A percentile compares a stretch with the other conserved stretches of the same genome.
Evolutionary conservation across 2,888 invertebrate genomes (phyloP).

Genomic region (Gasteruption jaculator): DNA sequence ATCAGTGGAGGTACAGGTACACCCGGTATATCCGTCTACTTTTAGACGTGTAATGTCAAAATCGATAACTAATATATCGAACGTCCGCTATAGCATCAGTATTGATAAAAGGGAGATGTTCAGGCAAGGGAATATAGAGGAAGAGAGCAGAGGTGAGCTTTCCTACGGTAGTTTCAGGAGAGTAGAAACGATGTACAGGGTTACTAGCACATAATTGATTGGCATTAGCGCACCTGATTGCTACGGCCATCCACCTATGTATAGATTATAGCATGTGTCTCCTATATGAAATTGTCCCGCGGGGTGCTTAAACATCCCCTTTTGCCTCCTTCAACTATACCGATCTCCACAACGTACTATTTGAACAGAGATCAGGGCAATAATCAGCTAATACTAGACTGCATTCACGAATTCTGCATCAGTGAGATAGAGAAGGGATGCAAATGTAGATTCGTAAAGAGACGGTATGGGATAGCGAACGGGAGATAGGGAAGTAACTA

Average conservation of each 20-base stretch:
- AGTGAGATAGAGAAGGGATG: too few species aligned
- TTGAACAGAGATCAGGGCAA: conserved; percentile 28
- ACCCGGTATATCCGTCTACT: too few species aligned
- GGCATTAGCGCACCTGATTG: conserved; percentile 50
- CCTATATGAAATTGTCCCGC: conserved; percentile 25
- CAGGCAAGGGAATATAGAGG: not conserved
- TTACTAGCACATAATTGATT: conserved; percentile 48
- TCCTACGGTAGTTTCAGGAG: not conserved
- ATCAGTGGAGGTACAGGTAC: too few species aligned
- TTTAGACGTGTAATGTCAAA: too few species aligned
- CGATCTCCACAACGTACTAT: too few species aligned
- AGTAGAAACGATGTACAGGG: conserved; percentile 20
- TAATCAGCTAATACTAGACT: conserved; percentile 33
- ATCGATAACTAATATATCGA: conserved; percentile 39
- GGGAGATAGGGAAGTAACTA: too few species aligned
- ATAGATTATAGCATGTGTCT: too few species aligned
- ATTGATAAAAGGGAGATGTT: conserved; percentile 29
- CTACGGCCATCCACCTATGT: conserved; percentile 28
- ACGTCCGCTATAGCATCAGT: conserved; percentile 26
- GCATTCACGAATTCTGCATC: too few species aligned
- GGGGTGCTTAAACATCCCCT: conserved; percentile 32
- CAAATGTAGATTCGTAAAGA: too few species aligned
- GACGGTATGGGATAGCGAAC: too few species aligned
- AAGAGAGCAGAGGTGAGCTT: conserved; percentile 11
- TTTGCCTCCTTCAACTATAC: not conserved